Conservation (phyloP, 2,113 vertebrate species). For the Scolopax mira region DNA sequence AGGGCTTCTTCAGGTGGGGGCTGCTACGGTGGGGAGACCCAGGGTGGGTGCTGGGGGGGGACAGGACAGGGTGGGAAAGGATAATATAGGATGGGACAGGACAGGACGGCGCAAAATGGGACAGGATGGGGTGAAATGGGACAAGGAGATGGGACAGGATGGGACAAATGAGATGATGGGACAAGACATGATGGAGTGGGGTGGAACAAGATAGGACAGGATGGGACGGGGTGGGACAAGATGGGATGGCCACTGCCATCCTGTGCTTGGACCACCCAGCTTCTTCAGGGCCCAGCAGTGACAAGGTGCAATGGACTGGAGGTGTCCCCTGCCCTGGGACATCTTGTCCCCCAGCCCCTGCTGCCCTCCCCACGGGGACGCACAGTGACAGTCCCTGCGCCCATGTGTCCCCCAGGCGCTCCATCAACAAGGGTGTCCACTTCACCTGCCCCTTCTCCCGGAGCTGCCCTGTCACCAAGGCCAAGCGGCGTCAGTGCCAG, state of each 20-base stretch:
- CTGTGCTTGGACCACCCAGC: too few species aligned
- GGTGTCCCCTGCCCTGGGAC: not conserved
- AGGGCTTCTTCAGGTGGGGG: slow-evolving; percentile 87
- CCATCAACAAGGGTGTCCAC: slow-evolving; percentile 23
- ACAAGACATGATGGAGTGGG: not conserved
- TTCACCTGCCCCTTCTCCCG: slow-evolving; percentile 59
- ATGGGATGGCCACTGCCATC: rapidly evolving
- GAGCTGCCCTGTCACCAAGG: slow-evolving; percentile 64
- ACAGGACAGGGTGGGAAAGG: too few species aligned
- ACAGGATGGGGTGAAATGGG: not conserved
- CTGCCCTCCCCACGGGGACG: not conserved
- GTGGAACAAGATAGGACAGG: not conserved
- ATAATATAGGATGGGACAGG: too few species aligned
- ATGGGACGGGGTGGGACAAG: too few species aligned
- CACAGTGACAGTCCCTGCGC: not conserved
- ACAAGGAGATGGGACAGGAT: not conserved
- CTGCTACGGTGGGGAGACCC: not conserved
- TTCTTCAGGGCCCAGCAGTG: not conserved
- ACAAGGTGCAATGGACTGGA: too few species aligned
- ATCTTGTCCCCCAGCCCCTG: not conserved
- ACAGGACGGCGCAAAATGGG: too few species aligned
- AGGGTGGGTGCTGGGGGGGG: not conserved
- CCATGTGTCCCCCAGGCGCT: slow-evolving; percentile 39
- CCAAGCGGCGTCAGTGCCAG: slow-evolving; percentile 73
- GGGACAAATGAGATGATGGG: not conserved